Conservation (phyloP, 2,797 vertebrate species). For the Carcharodon carcharias region DNA sequence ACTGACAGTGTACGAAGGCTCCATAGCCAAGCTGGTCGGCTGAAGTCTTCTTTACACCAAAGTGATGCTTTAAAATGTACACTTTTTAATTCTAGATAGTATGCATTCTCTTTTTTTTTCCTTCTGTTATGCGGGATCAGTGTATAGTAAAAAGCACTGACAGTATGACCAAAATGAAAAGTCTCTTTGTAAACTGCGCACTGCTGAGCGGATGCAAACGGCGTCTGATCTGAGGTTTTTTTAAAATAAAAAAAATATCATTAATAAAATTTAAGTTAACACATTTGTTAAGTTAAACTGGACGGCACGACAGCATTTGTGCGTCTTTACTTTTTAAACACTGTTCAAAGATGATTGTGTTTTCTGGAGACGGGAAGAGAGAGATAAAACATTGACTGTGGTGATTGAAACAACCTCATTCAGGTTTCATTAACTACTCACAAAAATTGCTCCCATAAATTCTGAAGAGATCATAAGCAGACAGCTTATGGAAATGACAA, state of each 20-base stretch:
- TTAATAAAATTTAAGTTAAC: neutral
- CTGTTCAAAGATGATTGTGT: neutral
- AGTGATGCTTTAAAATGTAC: neutral
- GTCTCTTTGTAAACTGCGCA: constrained; percentile 8
- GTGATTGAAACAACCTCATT: constrained; percentile 23
- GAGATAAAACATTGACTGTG: constrained; percentile 15
- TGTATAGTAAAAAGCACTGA: constrained; percentile 65
- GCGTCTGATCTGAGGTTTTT: neutral
- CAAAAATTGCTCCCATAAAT: constrained; percentile 48
- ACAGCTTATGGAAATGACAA: constrained; percentile 95
- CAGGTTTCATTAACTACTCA: constrained; percentile 18
- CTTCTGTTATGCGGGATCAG: constrained; percentile 83
- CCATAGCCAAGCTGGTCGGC: neutral
- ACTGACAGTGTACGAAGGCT: constrained; percentile 14
- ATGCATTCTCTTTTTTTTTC: constrained; percentile 64
- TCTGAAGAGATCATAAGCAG: constrained; percentile 95
- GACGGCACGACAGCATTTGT: neutral
- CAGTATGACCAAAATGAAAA: constrained; percentile 25
- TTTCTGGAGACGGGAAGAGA: neutral
- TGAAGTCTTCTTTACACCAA: constrained; percentile 14
- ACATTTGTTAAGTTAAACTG: neutral
- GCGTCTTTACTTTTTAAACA: constrained; percentile 14
- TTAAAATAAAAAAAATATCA: neutral
- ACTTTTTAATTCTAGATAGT: constrained; percentile 42
- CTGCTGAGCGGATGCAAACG: neutral